Percentiles rank a stretch among this genome's conserved stretches.
These are phyloP conservation scores for Psilopsiagon aurifrons DNA, from an alignment of 2,113 vertebrate species.

Conservation along the genomic window DNA sequence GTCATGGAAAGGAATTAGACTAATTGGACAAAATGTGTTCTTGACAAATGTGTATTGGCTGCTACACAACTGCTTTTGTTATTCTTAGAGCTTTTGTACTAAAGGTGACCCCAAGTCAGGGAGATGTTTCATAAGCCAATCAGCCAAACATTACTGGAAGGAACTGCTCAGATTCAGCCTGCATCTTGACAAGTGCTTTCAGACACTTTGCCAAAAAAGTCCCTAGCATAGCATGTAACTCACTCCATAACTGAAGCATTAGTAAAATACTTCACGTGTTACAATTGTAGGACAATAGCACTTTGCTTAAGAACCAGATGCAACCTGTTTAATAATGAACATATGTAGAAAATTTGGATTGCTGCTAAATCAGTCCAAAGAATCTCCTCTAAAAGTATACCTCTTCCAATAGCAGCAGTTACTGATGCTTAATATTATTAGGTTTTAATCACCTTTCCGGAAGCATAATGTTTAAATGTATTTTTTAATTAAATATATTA, in stretches of 20 bases:
- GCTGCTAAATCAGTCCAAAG: not conserved
- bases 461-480: not conserved
- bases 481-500: not conserved
- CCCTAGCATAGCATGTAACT: not conserved
- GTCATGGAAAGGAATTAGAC: not conserved
- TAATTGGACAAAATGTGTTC: not conserved
- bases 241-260: fast-evolving
- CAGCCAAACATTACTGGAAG: not conserved
- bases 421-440: not conserved
- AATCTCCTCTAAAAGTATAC: not conserved
- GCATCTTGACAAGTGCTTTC: not conserved
- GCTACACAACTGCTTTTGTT: not conserved
- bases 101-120: not conserved
- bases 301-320: not conserved
- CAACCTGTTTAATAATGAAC: not conserved
- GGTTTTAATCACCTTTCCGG: not conserved
- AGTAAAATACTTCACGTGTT: not conserved
- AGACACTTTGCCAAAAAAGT: not conserved
- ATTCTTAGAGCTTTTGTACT: not conserved
- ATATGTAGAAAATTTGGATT: not conserved
- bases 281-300: not conserved
- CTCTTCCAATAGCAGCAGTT: not conserved
- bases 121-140: not conserved
- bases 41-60: not conserved
- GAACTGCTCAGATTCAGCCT: not conserved